Evolutionary conservation across 2,113 vertebrate species (phyloP), one percentile per base, ranked within the genome.

Genomic region (Loxodonta africana): DNA sequence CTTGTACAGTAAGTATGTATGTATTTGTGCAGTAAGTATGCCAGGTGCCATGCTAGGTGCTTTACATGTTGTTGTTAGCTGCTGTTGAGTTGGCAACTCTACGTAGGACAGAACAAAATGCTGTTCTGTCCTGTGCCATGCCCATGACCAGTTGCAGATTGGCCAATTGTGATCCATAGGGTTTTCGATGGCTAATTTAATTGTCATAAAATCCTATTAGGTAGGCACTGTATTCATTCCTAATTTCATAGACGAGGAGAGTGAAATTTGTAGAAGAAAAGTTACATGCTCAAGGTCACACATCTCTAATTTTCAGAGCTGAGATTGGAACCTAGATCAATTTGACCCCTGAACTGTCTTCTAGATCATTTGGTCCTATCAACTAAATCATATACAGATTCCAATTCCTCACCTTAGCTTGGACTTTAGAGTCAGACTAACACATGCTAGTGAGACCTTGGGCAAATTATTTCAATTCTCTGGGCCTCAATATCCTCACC

Each of bases 141-240:
- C 26, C n/a, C 71, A 73, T 73, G 71, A 67, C 2, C 63, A 67
- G 63, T 67, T 67, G 26, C 63, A 67, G 63, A 37, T 26, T 73
- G 71, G 8, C 17, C n/a, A 73, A 8, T 37, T 73, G 71, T 37
- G 33, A 73, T 17, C 71, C n/a, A 37, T 37, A 73, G n/a, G 7
- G n/a, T 73, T 73, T 73, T 37, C 71, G 51, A 90, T 67, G 51
- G n/a, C 83, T 88, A 6, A 77, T 82, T 96, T 95, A 21, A 78
- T n/a, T 92, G 41, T 23, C 53, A 18, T 88, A 73, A 91, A 90
- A 96, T 91, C 18, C 25, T 85, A 73, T 83, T 60, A 7, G n/a
- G 14, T 37, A 30, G 9, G 3, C 87, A 5, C 18, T 51, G 76
- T 21, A 41, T 94, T 53, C 12, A 20, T 88, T 90, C 28, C 65